Evolutionary conservation across 2,888 invertebrate genomes (phyloP).

Genomic region (Cryptocheilus praepositus): DNA sequence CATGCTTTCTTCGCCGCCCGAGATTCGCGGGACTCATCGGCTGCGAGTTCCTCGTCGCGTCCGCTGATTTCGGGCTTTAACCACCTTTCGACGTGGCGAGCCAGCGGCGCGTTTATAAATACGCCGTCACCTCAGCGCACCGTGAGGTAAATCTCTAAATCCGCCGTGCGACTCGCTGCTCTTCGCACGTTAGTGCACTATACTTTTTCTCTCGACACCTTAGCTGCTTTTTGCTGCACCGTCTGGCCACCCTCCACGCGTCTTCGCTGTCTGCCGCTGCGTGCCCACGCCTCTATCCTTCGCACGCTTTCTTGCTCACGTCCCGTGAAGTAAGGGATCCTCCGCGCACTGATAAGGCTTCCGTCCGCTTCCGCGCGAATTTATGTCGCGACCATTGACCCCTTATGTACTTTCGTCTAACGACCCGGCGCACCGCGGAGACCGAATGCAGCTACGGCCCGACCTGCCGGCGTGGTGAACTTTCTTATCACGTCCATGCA

Average conservation of each 20-base stretch:
- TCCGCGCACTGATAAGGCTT: conserved; percentile 30
- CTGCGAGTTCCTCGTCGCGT: not conserved
- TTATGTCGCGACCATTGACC: conserved; percentile 34
- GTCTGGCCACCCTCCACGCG: no score
- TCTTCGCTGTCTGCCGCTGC: not conserved
- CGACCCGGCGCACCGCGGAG: no score
- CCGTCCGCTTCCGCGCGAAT: conserved; percentile 25
- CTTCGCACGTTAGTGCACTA: no score
- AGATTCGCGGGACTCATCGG: not conserved
- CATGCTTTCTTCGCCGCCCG: not conserved
- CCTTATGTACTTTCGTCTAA: conserved; percentile 6
- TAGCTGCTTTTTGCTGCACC: no score
- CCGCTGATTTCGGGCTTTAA: conserved; percentile 28
- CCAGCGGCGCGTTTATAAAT: conserved; percentile 16
- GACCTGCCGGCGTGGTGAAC: no score
- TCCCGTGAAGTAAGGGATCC: not conserved
- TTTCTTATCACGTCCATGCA: no score
- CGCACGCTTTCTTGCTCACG: conserved; percentile 12
- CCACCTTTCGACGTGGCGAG: conserved; percentile 13
- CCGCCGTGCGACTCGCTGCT: not conserved
- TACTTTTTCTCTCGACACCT: no score
- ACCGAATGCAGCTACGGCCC: no score
- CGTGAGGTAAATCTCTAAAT: conserved; percentile 18
- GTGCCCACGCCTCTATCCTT: not conserved
- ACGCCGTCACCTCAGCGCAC: conserved; percentile 8